Base-by-base conservation (phyloP, 2,888 invertebrate genomes). In the Apodemia hepburni region DNA sequence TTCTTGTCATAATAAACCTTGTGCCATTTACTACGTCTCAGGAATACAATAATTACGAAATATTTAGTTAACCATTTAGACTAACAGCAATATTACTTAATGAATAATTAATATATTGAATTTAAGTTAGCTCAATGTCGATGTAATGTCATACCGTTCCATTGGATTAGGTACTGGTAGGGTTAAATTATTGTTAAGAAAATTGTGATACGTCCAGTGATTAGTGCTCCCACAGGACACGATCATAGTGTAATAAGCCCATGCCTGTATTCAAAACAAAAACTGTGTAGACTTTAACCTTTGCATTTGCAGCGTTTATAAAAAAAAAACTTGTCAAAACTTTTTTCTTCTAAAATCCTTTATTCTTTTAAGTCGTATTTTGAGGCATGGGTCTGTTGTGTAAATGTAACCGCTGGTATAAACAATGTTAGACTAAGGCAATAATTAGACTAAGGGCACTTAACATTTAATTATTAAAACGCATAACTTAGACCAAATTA, bases 401-500 rank as follows among this genome's bases (percentile, higher is more conserved):
- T 67, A 64, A 58, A 63, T 76, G 72, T 78, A 75, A 81, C 76
- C 81, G 78, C 85, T 85, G 87, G 86, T 84, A 79, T 82, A 77
- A 83, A 81, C 82, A 80, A 78, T 79, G 76, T 74, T 86, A 86
- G 81, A 71, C 68, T 87, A 85, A 89, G 86, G 87, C 87, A 89
- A 90, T 90, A 91, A 89, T 77, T 90, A 90, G 82, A 68, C 60
- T 87, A 86, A 87, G 85, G 68, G 81, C 90, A 90, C 91, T 87
- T 89, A 90, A 87, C 87, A 78, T 83, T 74, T 84, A 83, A 74
- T 81, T 84, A 75, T 69, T 84, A 85, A 80, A 79, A 81, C 79
- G 83, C 85, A 85, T 90, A 89, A 90, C 87, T 84, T 90, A 91
- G 91, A 91, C 91, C 91, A 91, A 91, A 91, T 86, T 90, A 88